A percentile compares a stretch with the other conserved stretches of the same genome.
phyloP scores from a whole-genome alignment of 1,140 invertebrate species.

The Lordiphosa collinella region DNA sequence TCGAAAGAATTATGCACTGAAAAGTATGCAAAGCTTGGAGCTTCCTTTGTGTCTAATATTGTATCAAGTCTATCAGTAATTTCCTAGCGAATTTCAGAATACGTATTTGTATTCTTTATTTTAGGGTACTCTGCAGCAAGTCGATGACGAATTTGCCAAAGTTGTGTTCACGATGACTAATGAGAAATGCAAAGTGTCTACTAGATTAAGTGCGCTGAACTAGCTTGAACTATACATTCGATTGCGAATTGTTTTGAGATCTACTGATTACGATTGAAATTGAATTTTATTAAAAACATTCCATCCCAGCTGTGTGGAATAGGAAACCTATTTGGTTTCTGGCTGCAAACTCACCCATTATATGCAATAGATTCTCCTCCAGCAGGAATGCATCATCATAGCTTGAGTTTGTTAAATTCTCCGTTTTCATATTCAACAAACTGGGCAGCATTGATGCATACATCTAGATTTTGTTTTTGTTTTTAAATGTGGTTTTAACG shows the following conservation, averaged over 20 bases:
- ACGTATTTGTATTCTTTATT: not conserved
- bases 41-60: no score
- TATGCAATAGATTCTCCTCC: conserved; percentile 72
- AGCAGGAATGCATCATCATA: conserved; percentile 69
- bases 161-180: conserved; percentile 22
- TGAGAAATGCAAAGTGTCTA: not conserved
- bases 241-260: not conserved
- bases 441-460: conserved; percentile 68
- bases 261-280: no score
- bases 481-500: not conserved
- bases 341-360: conserved; percentile 64
- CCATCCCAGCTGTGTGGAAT: no score
- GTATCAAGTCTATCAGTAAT: no score
- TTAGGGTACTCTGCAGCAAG: conserved; percentile 1
- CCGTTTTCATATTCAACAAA: conserved; percentile 77
- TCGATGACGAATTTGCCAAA: conserved; percentile 8
- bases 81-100: no score
- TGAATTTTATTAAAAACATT: no score
- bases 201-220: not conserved
- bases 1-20: no score
- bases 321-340: no score
- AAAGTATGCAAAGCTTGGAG: no score
- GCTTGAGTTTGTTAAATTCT: conserved; percentile 64
- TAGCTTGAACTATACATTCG: not conserved
- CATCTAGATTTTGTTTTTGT: conserved; percentile 41